phyloP scores from a whole-genome alignment of 1,140 invertebrate genomes.

The Phenacoccus solenopsis region DNA sequence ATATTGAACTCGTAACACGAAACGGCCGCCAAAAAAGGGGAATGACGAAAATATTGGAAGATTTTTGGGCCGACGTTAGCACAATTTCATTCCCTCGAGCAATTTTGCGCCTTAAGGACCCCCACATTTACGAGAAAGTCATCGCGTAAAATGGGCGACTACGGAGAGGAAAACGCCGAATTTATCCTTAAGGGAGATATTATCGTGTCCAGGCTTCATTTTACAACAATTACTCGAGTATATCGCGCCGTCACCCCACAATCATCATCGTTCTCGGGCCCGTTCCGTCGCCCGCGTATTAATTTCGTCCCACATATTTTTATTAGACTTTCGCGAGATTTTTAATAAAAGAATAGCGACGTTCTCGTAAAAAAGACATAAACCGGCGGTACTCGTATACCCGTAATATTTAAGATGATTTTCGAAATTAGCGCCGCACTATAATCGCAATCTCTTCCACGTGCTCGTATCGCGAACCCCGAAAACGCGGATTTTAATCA shows the following conservation, averaged over 20 bases:
- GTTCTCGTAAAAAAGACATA: background rate
- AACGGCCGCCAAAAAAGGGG: too few relatives aligned
- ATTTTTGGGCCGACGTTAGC: background rate
- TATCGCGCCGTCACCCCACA: background rate
- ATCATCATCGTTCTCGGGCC: too few relatives aligned
- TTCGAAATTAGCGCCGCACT: background rate
- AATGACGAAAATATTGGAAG: background rate
- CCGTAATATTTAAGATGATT: background rate
- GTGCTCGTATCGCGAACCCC: background rate
- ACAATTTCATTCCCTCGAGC: background rate
- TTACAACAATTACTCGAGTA: background rate
- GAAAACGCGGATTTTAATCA: background rate
- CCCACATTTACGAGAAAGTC: background rate
- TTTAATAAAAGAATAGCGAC: background rate
- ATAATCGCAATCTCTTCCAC: too few relatives aligned
- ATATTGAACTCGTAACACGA: background rate
- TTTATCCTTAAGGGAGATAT: constrained; percentile 2
- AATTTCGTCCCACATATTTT: background rate
- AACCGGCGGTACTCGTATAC: background rate
- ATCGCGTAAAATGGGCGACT: background rate
- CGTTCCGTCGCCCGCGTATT: background rate
- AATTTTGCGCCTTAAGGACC: background rate
- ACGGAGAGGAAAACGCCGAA: background rate
- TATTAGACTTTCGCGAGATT: background rate
- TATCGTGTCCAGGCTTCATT: constrained; percentile 1